These are phyloP conservation scores for Matsumyia berberina DNA, from an alignment of 2,888 invertebrate species.

Conservation along the genomic window DNA sequence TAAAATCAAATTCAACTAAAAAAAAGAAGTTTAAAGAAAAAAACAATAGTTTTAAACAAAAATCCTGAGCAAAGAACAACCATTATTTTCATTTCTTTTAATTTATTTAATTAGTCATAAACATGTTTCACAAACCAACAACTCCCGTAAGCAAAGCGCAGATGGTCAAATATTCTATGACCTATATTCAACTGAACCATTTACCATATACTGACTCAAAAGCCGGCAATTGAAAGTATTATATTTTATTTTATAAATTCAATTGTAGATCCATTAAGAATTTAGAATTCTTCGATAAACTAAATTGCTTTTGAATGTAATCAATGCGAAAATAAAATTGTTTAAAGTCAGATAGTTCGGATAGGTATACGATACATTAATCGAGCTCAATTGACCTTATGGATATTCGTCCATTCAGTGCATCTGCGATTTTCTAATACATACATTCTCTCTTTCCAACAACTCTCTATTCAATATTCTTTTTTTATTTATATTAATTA, in stretches of 20 bases:
- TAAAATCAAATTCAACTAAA: constrained; percentile 78
- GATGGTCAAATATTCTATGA: constrained; percentile 21
- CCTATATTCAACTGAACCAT: neutral
- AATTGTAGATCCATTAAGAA: neutral
- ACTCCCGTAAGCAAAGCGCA: constrained; percentile 23
- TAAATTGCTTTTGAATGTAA: no score
- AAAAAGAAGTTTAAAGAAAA: constrained; percentile 21
- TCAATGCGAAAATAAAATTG: no score
- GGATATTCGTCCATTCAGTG: neutral
- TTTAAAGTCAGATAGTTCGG: no score
- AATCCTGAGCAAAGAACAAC: constrained; percentile 74
- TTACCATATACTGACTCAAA: neutral
- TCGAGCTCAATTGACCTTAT: neutral
- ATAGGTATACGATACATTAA: neutral
- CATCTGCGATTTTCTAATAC: constrained; percentile 22
- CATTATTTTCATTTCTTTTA: constrained; percentile 67
- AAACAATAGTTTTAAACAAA: constrained; percentile 61
- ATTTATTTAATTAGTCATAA: constrained; percentile 69
- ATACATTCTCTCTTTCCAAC: constrained; percentile 58
- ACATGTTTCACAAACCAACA: constrained; percentile 47
- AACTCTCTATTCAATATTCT: constrained; percentile 53
- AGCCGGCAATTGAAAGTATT: neutral
- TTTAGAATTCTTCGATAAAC: neutral
- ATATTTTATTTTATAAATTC: neutral
- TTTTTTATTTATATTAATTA: constrained; percentile 36